Percentiles rank a stretch among this genome's conserved stretches.
Conservation (phyloP, 35 echinoderm and acorn worm species). For the Apostichopus parvimensis region DNA sequence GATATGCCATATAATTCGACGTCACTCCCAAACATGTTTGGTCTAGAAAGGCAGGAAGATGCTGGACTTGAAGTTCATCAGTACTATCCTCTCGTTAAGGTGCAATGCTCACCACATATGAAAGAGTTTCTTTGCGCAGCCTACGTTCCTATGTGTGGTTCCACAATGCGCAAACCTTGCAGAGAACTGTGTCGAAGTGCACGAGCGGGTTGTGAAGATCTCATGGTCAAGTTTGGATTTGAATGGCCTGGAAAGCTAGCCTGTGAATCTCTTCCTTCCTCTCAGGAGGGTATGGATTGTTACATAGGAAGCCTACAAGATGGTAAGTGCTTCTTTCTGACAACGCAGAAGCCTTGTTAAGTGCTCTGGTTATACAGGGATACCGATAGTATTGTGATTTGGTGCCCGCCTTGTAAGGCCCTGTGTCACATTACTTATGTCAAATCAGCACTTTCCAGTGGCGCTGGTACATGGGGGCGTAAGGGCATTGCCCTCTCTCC, state of each 20-base stretch:
- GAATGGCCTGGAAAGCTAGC: background rate
- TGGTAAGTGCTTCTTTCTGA: background rate
- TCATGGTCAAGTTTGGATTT: background rate
- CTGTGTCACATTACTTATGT: too few relatives aligned
- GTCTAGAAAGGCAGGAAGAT: background rate
- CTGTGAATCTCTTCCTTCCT: slow-evolving; percentile 6
- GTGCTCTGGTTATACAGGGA: too few relatives aligned
- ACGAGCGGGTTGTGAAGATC: background rate
- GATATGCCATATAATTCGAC: too few relatives aligned
- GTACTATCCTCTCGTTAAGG: background rate
- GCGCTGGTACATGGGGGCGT: too few relatives aligned
- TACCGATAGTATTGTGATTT: too few relatives aligned
- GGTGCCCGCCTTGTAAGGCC: too few relatives aligned
- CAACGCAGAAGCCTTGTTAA: too few relatives aligned
- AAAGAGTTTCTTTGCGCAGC: background rate
- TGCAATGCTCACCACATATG: background rate
- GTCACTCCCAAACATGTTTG: background rate
- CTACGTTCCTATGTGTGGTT: background rate
- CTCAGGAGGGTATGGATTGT: background rate
- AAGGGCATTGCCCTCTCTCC: too few relatives aligned
- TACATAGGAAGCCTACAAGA: background rate
- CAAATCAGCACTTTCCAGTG: too few relatives aligned
- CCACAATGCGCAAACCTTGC: background rate
- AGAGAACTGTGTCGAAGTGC: slow-evolving; percentile 20
- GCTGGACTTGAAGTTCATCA: background rate